Conservation (phyloP, 2,113 vertebrate genomes). For the Nannobrachium achirus region DNA sequence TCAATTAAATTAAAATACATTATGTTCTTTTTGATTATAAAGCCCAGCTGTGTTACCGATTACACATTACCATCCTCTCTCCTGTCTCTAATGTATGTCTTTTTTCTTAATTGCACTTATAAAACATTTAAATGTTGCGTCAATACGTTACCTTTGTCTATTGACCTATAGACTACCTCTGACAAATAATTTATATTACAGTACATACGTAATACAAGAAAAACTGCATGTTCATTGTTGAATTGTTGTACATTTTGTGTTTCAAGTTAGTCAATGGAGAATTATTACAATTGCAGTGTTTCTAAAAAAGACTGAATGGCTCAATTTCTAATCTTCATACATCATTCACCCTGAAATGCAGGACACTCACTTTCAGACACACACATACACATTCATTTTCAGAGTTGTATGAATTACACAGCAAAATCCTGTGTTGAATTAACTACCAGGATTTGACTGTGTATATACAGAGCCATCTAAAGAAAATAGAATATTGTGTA, state of each 20-base stretch:
- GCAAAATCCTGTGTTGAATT: not conserved
- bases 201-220: conserved; percentile 41
- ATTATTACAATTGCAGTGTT: conserved; percentile 16
- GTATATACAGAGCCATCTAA: too few relatives aligned
- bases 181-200: conserved; percentile 1
- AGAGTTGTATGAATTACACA: conserved; percentile 2
- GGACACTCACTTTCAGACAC: not conserved
- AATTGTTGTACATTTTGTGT: not conserved
- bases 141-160: not conserved
- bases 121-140: conserved; percentile 21
- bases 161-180: conserved; percentile 32
- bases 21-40: not conserved
- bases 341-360: conserved; percentile 14
- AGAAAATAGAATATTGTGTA: too few relatives aligned
- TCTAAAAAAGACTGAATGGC: conserved; percentile 30
- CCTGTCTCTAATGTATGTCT: not conserved
- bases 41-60: conserved; percentile 8
- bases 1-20: too few relatives aligned
- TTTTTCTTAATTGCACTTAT: conserved; percentile 24
- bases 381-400: conserved; percentile 19
- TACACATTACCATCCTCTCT: conserved; percentile 6
- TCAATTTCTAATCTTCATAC: conserved; percentile 30
- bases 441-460: not conserved
- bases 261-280: conserved; percentile 21
- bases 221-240: conserved; percentile 1